Base-by-base conservation (phyloP, 2,888 invertebrate species). In the Cybosia mesomella region DNA sequence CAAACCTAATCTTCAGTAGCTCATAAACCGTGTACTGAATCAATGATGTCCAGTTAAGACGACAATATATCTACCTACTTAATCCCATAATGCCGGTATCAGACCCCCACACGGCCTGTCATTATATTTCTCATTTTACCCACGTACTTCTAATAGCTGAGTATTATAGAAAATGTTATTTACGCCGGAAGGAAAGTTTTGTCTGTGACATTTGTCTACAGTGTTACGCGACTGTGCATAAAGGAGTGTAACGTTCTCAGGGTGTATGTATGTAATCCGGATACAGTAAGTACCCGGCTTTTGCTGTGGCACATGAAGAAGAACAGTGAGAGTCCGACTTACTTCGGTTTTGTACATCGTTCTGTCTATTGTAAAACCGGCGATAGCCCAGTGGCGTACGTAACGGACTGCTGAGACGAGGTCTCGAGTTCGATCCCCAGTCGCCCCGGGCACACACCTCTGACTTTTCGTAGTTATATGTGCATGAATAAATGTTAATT, bases 1-100 rank as follows among this genome's bases (percentile, higher is more conserved):
- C n/a, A 32, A 8, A 11, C 9, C 43, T 61, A 32, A 21, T 32
- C 2, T 28, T 13, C 11, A 10, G 11, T 21, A 32, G 11, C 32
- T 18, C 22, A 22, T 59, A 36, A 39, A 21, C 62, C 2, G 10
- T 55, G 21, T 21, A 36, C 24, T 78, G 73, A 73, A 75, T 80
- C 76, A 73, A 71, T 78, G 58, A 64, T 10, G 22, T 55, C 43
- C 24, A 21, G 39, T 57, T n/a, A 59, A 21, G 58, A 54, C 53
- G 4, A 36, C 66, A 49, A 81, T 72, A 74, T 79, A 76, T 67
- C 36, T 36, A 4, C n/a, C 8, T 58, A 63, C 54, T 49, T 80
- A 77, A 77, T 77, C 77, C 67, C 54, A 67, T 80, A 80, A 81
- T n/a, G 15, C 81, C 72, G 70, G 73, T 82, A 82, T 81, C 79